These are phyloP conservation scores for Phrynosoma platyrhinos DNA, from an alignment of 2,113 vertebrate genomes.

Conservation along the genomic window DNA sequence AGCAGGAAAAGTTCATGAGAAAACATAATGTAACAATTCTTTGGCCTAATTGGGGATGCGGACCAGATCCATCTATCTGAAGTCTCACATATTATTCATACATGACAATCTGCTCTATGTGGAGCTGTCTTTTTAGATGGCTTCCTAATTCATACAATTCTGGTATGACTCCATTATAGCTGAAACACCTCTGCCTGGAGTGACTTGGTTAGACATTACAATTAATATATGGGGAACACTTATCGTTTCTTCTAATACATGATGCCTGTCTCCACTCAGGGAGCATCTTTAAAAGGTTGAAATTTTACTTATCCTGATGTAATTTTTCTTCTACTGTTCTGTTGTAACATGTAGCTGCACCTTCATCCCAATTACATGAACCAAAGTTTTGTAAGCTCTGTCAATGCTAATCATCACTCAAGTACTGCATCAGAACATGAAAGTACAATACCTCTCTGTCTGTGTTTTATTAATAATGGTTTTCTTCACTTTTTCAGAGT, in stretches of 20 bases:
- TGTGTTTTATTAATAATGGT: constrained; percentile 34
- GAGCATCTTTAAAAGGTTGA: not conserved
- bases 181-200: too few species aligned
- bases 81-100: too few species aligned
- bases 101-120: too few species aligned
- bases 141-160: too few species aligned
- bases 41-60: too few species aligned
- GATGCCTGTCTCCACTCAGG: not conserved
- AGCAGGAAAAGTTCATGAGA: too few species aligned
- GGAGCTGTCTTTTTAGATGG: too few species aligned
- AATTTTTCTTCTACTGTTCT: rapidly evolving
- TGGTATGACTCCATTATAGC: too few species aligned
- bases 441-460: not conserved
- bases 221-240: too few species aligned
- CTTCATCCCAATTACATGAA: not conserved
- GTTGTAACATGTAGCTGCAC: not conserved
- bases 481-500: constrained; percentile 9
- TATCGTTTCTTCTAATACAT: not conserved
- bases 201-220: too few species aligned
- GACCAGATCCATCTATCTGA: too few species aligned
- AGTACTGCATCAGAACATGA: not conserved
- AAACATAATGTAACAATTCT: too few species aligned
- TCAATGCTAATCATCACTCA: not conserved
- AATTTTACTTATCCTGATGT: not conserved
- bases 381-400: not conserved